Evolutionary conservation across 2,888 invertebrate genomes (phyloP).

Genomic region (Zygothrica quintamaculata): DNA sequence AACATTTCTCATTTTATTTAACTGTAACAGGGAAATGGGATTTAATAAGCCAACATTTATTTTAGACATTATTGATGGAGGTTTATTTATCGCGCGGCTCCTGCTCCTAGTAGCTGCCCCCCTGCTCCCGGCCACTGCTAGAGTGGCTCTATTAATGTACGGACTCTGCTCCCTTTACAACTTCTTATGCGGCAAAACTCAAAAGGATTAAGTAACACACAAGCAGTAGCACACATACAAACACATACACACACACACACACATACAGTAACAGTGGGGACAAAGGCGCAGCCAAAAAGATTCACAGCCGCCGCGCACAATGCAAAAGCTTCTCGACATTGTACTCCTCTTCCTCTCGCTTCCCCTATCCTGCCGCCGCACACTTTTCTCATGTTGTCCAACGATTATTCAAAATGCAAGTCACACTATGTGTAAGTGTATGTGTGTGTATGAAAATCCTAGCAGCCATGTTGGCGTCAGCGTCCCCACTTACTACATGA

Average conservation of each 20-base stretch:
- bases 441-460: slow-evolving; percentile 62
- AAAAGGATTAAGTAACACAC: slow-evolving; percentile 78
- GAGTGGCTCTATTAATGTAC: slow-evolving; percentile 60
- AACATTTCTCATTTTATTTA: slow-evolving; percentile 73
- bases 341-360: not conserved
- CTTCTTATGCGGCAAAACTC: slow-evolving; percentile 80
- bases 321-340: slow-evolving; percentile 71
- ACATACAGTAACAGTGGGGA: slow-evolving; percentile 21
- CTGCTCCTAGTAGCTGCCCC: not conserved
- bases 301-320: slow-evolving; percentile 70
- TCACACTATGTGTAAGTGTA: slow-evolving; percentile 50
- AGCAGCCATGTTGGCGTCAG: slow-evolving; percentile 76
- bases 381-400: slow-evolving; percentile 47
- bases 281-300: slow-evolving; percentile 69
- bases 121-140: not conserved
- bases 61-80: slow-evolving; percentile 77
- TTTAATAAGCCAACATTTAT: slow-evolving; percentile 81
- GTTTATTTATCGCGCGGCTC: slow-evolving; percentile 63
- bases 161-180: slow-evolving; percentile 3
- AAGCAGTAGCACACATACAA: slow-evolving; percentile 27
- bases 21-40: slow-evolving; percentile 74
- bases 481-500: slow-evolving; percentile 9
- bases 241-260: slow-evolving; percentile 19
- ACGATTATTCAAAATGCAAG: slow-evolving; percentile 81
- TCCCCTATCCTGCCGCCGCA: slow-evolving; percentile 8